phyloP scores from a whole-genome alignment of 1,140 invertebrate species.

The Sarcophaga peregrina region DNA sequence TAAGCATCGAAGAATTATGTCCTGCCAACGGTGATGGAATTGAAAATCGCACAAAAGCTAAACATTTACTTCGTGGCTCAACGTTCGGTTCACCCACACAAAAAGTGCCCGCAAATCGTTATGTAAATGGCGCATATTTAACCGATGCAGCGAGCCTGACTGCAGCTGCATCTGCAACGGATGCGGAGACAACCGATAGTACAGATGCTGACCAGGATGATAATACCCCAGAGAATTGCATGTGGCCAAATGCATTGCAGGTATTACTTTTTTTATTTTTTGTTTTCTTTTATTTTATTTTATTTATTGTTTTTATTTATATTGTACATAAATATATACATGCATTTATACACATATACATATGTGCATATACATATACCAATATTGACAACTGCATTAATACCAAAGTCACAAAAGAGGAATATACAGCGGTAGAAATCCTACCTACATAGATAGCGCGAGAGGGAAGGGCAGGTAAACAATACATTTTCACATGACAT shows the following conservation, averaged over 20 bases:
- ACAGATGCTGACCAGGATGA: slow-evolving; percentile 44
- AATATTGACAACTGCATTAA: no score
- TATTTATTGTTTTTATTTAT: neutral
- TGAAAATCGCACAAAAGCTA: slow-evolving; percentile 55
- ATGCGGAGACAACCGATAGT: slow-evolving; percentile 42
- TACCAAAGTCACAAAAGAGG: neutral
- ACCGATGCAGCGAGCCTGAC: slow-evolving; percentile 39
- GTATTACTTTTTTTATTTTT: slow-evolving; percentile 43
- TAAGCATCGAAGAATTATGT: slow-evolving; percentile 61
- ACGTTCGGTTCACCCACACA: slow-evolving; percentile 55
- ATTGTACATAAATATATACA: neutral
- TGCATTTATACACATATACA: neutral
- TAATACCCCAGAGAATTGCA: slow-evolving; percentile 57
- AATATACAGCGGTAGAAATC: no score
- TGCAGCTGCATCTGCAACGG: slow-evolving; percentile 32
- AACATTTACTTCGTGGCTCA: slow-evolving; percentile 58
- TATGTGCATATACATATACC: neutral
- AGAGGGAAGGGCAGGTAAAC: neutral
- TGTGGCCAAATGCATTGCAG: slow-evolving; percentile 66
- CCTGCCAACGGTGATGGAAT: slow-evolving; percentile 48
- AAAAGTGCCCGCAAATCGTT: slow-evolving; percentile 54
- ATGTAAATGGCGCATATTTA: slow-evolving; percentile 48
- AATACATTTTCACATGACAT: slow-evolving; percentile 14
- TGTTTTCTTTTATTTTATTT: no score
- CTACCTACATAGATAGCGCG: no score